Base-by-base conservation (phyloP, 1,140 invertebrate species). In the Tenebrio molitor region DNA sequence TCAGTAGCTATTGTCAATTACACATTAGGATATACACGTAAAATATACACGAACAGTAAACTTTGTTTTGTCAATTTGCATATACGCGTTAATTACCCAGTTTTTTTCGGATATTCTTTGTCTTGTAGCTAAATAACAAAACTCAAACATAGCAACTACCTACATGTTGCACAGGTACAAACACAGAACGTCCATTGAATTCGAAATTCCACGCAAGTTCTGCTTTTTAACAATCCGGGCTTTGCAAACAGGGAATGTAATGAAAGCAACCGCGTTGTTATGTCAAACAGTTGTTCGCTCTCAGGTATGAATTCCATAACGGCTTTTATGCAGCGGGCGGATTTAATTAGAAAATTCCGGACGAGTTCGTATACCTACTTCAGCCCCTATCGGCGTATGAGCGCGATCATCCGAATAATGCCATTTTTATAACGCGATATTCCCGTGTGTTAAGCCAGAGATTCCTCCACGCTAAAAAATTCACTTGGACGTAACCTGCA, bases 231-330 rank as follows among this genome's bases (percentile, higher is more conserved):
- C 74, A 77, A 77, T 77, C 76, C 70, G 69, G 46, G 76, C 74
- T 77, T 72, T 70, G 53, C 71, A 77, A 74, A 75, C 74, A 74
- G 72, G 77, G 77, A 78, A 78, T 78, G 77, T 73, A 77, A 78
- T 78, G 77, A 78, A 78, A 78, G 72, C 76, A 75, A 76, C 76
- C 77, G 72, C 75, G 67, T 71, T 74, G 77, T 76, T 76, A 78
- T 78, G 77, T 78, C 76, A 77, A 77, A 75, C 77, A 78, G 77
- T 78, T 78, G 77, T 77, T 78, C 72, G 76, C 77, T 78, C 71
- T 77, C 77, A 78, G 77, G 77, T 78, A 78, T 78, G 76, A 78
- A 78, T 78, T 78, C 77, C 77, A 78, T 78, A 78, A 78, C 76
- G 77, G 74, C 76, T 76, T 77, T 76, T 76, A 77, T 77, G 67